A percentile compares a stretch with the other conserved stretches of the same genome.
Conservation (phyloP, 2,797 vertebrate genomes). For the Denticeps clupeoides region DNA sequence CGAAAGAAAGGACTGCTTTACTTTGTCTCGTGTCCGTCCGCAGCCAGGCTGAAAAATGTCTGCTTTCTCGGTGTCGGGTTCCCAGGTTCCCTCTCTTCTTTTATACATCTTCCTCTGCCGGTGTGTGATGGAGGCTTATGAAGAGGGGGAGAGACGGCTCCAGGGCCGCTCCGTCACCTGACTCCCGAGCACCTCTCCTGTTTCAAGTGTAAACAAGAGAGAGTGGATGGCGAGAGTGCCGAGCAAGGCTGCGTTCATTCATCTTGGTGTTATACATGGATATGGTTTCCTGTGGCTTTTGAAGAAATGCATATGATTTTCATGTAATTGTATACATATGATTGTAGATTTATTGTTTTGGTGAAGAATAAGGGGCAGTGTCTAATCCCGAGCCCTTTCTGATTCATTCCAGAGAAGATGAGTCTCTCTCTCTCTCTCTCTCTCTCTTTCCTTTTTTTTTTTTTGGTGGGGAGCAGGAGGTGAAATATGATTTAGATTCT, state of each 20-base stretch:
- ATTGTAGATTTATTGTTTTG: conserved; percentile 55
- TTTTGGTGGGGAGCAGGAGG: neutral
- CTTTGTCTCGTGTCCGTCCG: neutral
- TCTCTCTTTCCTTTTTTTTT: neutral
- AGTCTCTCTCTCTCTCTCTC: neutral
- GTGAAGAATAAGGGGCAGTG: conserved; percentile 53
- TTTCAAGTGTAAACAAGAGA: conserved; percentile 55
- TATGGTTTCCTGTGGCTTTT: conserved; percentile 46
- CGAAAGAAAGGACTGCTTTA: too few relatives aligned
- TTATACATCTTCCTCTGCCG: neutral
- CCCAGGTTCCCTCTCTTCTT: neutral
- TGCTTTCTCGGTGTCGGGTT: neutral
- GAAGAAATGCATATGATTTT: conserved; percentile 57
- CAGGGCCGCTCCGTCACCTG: conserved; percentile 36
- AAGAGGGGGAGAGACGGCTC: conserved; percentile 14
- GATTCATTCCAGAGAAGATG: too few relatives aligned
- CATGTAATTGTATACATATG: conserved; percentile 56
- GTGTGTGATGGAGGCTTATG: conserved; percentile 5
- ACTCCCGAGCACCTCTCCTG: conserved; percentile 45
- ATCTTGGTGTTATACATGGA: conserved; percentile 45
- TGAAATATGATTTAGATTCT: too few relatives aligned
- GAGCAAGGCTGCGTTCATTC: conserved; percentile 47
- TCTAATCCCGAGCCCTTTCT: conserved; percentile 38
- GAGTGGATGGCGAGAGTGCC: conserved; percentile 48
- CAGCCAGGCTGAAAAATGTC: neutral